phyloP scores from a whole-genome alignment of 2,888 invertebrate species.

The Callinectes sapidus region DNA sequence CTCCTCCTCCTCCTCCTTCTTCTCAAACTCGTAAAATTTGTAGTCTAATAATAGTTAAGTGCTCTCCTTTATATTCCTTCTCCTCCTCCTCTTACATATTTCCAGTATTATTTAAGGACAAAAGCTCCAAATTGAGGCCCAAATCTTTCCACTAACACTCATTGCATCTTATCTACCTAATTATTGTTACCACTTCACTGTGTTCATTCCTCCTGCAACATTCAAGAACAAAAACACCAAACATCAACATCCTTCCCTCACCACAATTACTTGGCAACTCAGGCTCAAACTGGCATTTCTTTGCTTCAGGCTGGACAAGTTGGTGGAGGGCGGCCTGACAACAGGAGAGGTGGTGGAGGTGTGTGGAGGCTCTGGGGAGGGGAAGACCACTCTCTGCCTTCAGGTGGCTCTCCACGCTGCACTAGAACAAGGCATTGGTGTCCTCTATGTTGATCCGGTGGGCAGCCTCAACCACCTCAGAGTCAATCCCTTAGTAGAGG shows the following conservation, averaged over 20 bases:
- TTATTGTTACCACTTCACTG: not conserved
- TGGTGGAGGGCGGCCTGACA: conserved; percentile 50
- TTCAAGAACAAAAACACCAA: not conserved
- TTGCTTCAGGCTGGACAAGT: conserved; percentile 40
- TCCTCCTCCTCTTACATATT: not conserved
- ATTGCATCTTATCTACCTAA: not conserved
- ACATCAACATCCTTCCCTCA: not conserved
- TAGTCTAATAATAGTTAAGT: not conserved
- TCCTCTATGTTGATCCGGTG: conserved; percentile 50
- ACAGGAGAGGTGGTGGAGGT: conserved; percentile 55
- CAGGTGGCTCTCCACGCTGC: conserved; percentile 50
- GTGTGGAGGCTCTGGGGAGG: conserved; percentile 49
- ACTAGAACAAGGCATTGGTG: not conserved
- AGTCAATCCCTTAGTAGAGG: conserved; percentile 34
- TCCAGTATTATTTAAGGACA: not conserved
- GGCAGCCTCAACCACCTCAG: conserved; percentile 22
- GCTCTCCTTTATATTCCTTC: not conserved
- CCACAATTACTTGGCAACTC: not conserved
- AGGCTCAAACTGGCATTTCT: not conserved
- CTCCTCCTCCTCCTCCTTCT: not conserved
- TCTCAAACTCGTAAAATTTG: not conserved
- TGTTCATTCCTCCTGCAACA: not conserved
- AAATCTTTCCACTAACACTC: not conserved
- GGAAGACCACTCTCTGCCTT: conserved; percentile 52
- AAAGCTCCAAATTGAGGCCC: not conserved